phyloP scores from a whole-genome alignment of 2,797 vertebrate species.

The Lindbergichthys nudifrons region DNA sequence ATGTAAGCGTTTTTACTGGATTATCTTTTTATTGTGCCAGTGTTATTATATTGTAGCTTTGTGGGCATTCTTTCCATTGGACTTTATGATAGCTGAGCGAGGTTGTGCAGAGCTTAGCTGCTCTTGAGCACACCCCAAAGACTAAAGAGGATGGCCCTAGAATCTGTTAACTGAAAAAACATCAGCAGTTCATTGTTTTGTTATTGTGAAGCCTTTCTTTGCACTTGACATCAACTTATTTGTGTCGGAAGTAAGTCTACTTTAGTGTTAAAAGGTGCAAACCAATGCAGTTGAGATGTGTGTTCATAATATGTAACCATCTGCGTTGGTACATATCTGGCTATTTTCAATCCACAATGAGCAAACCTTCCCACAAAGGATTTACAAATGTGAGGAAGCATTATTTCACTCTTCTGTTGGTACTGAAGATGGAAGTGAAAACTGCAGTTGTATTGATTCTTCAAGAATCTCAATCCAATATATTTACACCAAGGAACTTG shows the following conservation, averaged over 20 bases:
- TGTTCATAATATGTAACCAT: not conserved
- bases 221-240: not conserved
- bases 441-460: constrained; percentile 2
- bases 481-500: not conserved
- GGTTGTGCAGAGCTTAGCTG: not conserved
- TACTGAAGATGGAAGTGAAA: not conserved
- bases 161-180: not conserved
- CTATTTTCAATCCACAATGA: not conserved
- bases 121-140: not conserved
- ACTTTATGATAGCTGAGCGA: constrained; percentile 7
- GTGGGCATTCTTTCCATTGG: not conserved
- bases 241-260: not conserved
- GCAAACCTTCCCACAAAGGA: not conserved
- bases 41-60: constrained; percentile 33
- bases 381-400: not conserved
- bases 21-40: constrained; percentile 42
- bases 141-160: not conserved
- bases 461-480: constrained; percentile 8
- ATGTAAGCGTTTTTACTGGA: constrained; percentile 37
- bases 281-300: not conserved
- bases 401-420: not conserved
- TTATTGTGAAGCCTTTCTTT: not conserved
- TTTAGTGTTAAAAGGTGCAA: not conserved
- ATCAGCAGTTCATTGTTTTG: not conserved
- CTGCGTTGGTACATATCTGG: not conserved